Base-by-base conservation (phyloP, 2,888 invertebrate species). In the Opisthograptis luteolata region DNA sequence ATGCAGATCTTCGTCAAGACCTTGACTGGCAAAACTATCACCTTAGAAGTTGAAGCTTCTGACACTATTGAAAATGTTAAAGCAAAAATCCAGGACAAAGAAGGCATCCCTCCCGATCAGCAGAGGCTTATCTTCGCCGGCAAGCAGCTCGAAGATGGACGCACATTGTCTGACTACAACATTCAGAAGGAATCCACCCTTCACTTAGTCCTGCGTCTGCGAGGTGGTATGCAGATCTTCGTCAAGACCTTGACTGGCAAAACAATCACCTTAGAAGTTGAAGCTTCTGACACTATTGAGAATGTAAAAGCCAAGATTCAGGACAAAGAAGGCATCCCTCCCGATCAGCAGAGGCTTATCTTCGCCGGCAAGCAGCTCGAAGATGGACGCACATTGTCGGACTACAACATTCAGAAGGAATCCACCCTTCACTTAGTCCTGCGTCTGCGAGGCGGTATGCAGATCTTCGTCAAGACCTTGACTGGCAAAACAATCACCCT, bases 331-430 rank as follows among this genome's bases (percentile, higher is more conserved):
- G 91, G 91, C 2, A 91, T 91, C 65, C 90, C 90, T 2, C 90
- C 90, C 78, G 93, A 93, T 66, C 93, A 93, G 68, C 93, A 93
- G 74, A 78, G 93, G 58, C 70, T 93, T 64, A 93, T 93, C 67
- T 93, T 93, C 69, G 93, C 93, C 49, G 94, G 94, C 1, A 94
- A 93, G 73, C 94, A 94, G 77, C 70, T 94, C 30, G 94, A 94
- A 81, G 94, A 94, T 83, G 94, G 93, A 0, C 87, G 93, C 12
- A 93, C 93, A 0, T 2, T 61, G 0, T 61, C 61, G 0, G 61
- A 61, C 32, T 61, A 61, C 32, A 61, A 61, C 12, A 61, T 61
- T 7, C 61, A 61, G n/a, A 61, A 61, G 2, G 61, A 61, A 12
- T 61, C 61, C 0, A 61, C 61, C 0, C 52, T 61, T 8, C 61